Evolutionary conservation across 2,888 invertebrate genomes (phyloP).

Genomic region (Nemapogon koenigi): DNA sequence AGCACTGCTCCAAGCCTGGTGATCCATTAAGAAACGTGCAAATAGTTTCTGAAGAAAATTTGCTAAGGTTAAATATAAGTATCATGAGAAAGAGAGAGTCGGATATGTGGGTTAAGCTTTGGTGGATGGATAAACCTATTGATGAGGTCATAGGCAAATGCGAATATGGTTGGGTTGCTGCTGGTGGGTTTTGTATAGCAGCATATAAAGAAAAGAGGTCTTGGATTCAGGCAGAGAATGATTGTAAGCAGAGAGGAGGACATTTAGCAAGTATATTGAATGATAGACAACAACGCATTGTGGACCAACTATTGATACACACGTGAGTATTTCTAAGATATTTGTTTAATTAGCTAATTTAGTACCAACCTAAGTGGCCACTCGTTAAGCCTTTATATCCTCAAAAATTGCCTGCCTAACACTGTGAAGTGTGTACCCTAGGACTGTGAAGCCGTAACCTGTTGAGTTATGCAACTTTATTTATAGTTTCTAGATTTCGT

Average conservation of each 20-base stretch:
- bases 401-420: too few relatives aligned
- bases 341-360: too few relatives aligned
- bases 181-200: constrained; percentile 71
- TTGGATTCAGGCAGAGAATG: constrained; percentile 73
- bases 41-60: constrained; percentile 65
- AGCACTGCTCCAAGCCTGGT: constrained; percentile 65
- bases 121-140: constrained; percentile 69
- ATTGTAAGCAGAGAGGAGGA: constrained; percentile 69
- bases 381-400: too few relatives aligned
- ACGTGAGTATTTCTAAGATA: constrained; percentile 53
- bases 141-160: constrained; percentile 69
- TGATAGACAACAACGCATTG: constrained; percentile 67
- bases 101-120: constrained; percentile 64
- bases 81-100: constrained; percentile 37
- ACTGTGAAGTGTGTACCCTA: too few relatives aligned
- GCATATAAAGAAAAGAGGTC: constrained; percentile 64
- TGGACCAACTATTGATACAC: constrained; percentile 69
- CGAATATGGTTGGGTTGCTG: constrained; percentile 74
- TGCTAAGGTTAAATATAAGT: constrained; percentile 55
- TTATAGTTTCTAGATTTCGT: too few relatives aligned
- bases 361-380: too few relatives aligned
- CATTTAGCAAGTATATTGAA: constrained; percentile 72
- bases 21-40: constrained; percentile 65
- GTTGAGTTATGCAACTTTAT: too few relatives aligned
- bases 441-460: too few relatives aligned